phyloP scores from a whole-genome alignment of 2,888 invertebrate species.

The Drosophila mimetica region DNA sequence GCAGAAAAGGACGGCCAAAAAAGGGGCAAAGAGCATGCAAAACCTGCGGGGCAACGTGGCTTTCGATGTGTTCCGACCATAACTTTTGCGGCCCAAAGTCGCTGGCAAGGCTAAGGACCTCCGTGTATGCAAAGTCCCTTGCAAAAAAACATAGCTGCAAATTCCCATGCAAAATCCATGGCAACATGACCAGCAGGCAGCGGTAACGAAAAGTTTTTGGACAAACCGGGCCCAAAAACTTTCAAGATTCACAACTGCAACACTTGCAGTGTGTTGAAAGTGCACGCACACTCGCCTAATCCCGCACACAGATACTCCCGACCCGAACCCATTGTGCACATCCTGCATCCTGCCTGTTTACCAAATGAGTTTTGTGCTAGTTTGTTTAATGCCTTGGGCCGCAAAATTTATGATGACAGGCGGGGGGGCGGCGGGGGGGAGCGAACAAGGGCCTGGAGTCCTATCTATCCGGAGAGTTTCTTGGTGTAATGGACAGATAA shows the following conservation, averaged over 20 bases:
- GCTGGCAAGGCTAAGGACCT: slow-evolving; percentile 32
- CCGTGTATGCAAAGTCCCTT: slow-evolving; percentile 30
- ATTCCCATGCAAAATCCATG: slow-evolving; percentile 47
- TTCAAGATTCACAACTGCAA: slow-evolving; percentile 77
- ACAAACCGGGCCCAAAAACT: slow-evolving; percentile 59
- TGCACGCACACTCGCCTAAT: slow-evolving; percentile 19
- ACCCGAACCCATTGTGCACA: slow-evolving; percentile 50
- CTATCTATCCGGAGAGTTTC: slow-evolving; percentile 53
- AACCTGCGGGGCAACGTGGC: slow-evolving; percentile 39
- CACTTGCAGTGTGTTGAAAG: slow-evolving; percentile 72
- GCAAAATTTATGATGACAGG: slow-evolving; percentile 58
- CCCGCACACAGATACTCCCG: slow-evolving; percentile 6
- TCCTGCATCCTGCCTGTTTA: slow-evolving; percentile 67
- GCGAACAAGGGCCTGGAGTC: background rate
- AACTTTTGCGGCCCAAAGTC: slow-evolving; percentile 40
- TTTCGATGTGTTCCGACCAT: slow-evolving; percentile 41
- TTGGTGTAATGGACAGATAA: slow-evolving; percentile 78
- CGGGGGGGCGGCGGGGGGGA: background rate
- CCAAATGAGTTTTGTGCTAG: slow-evolving; percentile 76
- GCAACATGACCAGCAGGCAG: slow-evolving; percentile 59
- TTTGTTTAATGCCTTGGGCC: slow-evolving; percentile 71
- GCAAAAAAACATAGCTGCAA: slow-evolving; percentile 9
- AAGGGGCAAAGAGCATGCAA: slow-evolving; percentile 14
- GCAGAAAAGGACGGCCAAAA: background rate
- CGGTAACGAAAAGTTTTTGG: slow-evolving; percentile 61